Conservation (phyloP, 2,113 vertebrate genomes). For the Festucalex cinctus region DNA sequence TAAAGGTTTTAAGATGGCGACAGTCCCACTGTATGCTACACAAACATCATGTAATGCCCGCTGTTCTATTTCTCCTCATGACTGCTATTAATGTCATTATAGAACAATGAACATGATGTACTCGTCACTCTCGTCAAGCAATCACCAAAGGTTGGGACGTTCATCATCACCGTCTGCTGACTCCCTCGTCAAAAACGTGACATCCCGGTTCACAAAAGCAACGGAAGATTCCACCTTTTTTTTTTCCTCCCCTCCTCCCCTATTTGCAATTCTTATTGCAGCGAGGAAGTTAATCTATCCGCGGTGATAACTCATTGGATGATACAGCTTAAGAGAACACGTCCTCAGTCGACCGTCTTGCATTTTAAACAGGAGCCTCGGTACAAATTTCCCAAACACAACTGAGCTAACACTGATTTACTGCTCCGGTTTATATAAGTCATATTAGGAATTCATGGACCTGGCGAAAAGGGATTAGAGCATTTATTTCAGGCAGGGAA, state of each 20-base stretch:
- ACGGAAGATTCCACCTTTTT: constrained; percentile 52
- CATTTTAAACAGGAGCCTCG: constrained; percentile 88
- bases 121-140: constrained; percentile 49
- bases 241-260: constrained; percentile 47
- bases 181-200: constrained; percentile 41
- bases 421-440: constrained; percentile 99
- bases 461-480: constrained; percentile 99
- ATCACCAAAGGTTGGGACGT: constrained; percentile 57
- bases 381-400: constrained; percentile 95
- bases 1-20: neutral
- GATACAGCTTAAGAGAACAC: constrained; percentile 86
- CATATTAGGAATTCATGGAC: constrained; percentile 99
- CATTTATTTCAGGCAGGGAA: constrained; percentile 98
- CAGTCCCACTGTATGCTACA: constrained; percentile 4
- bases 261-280: constrained; percentile 84
- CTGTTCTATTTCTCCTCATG: constrained; percentile 21
- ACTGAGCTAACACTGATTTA: constrained; percentile 99
- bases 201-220: constrained; percentile 41
- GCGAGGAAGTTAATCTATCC: constrained; percentile 83
- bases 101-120: constrained; percentile 49
- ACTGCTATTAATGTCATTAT: constrained; percentile 58
- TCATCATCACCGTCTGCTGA: constrained; percentile 39
- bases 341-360: constrained; percentile 85
- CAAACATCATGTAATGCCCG: constrained; percentile 22
- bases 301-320: constrained; percentile 87